phyloP scores from a whole-genome alignment of 2,113 vertebrate species.

The Microtus oregoni region DNA sequence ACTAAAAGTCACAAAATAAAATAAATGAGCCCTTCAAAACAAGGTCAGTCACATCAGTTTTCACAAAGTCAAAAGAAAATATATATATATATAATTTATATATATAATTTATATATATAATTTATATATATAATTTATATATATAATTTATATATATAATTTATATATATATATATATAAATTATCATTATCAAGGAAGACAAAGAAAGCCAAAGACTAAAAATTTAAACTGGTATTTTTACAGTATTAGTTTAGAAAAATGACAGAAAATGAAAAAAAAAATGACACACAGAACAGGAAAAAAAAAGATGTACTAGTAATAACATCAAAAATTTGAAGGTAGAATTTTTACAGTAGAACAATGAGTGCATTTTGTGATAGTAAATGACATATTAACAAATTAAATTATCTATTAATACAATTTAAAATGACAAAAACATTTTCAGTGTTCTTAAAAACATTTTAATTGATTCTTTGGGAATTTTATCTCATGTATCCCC shows the following conservation, averaged over 20 bases:
- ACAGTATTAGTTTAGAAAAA: background rate
- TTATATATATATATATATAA: background rate
- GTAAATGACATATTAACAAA: background rate
- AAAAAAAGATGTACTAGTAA: background rate
- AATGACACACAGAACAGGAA: background rate
- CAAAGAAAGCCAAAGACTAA: background rate
- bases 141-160: too few species aligned
- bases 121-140: too few species aligned
- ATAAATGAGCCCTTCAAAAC: conserved; percentile 40
- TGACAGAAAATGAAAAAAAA: background rate
- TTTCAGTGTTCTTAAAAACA: background rate
- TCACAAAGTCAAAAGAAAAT: background rate
- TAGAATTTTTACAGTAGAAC: background rate
- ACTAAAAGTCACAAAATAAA: conserved; percentile 31
- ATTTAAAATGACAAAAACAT: background rate
- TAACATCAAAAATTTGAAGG: background rate
- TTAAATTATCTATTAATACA: conserved; percentile 13
- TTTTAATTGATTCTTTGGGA: background rate
- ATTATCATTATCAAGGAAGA: background rate
- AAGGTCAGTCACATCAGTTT: conserved; percentile 6
- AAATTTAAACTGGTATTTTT: background rate
- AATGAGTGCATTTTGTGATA: background rate
- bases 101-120: too few species aligned
- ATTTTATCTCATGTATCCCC: background rate
- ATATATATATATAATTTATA: too few species aligned